Evolutionary conservation across 2,888 invertebrate species (phyloP), one percentile per base, ranked within the genome.

Genomic region (Geophilus truncorum): DNA sequence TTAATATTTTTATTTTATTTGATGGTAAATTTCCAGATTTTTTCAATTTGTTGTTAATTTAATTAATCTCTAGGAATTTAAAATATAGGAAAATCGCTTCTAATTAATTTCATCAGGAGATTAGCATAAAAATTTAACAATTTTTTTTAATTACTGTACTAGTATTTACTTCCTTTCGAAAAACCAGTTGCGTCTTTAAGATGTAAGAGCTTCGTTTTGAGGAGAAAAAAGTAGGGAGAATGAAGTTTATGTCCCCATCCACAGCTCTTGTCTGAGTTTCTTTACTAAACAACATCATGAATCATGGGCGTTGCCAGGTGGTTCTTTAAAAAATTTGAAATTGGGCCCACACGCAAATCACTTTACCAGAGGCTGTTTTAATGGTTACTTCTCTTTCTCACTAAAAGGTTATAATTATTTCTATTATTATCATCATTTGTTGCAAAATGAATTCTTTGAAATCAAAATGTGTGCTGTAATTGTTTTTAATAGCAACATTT

Each of bases 261-360:
- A 62, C 57, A n/a, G n/a, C n/a, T n/a, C n/a, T n/a, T 62, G 57
- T n/a, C 57, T 62, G 57, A 62, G 15, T 62, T 62, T 62, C 57
- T 62, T 62, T 23, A 23, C 57, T 62, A 62, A 62, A 62, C 57
- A 62, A 62, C 57, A 62, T 62, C 57, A 62, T 62, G 57, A 62
- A 62, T 62, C 57, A 62, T 23, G 23, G 57, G 57, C 21, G 57
- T 62, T 23, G 21, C 57, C 57, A 62, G 57, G 57, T 62, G 57
- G 57, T 62, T 62, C 57, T 23, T 62, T 62, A 62, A 62, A 62
- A 62, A 62, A 15, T 40, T 5, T 57, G 57, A 57, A 62, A 62
- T 62, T 7, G 23, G 23, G 23, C 40, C 57, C 57, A 62, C 57
- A 62, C 57, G 57, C 57, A 62, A 62, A 12, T 62, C 4, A 23